Conservation (phyloP, 1,140 invertebrate genomes). For the Atta texana region DNA sequence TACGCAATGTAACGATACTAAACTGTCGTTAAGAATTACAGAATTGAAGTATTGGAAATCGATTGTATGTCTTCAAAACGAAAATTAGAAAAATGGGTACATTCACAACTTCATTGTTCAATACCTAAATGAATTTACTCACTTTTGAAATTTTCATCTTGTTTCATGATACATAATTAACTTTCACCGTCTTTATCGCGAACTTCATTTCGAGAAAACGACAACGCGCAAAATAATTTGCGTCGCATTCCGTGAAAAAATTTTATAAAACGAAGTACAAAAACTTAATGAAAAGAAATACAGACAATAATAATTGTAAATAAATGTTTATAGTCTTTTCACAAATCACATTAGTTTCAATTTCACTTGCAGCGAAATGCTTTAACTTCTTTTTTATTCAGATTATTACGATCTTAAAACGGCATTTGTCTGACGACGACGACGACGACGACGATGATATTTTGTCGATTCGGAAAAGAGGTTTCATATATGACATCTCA, state of each 20-base stretch:
- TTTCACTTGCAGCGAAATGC: background rate
- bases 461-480: background rate
- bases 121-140: no score
- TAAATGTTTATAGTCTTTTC: background rate
- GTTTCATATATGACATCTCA: conserved; percentile 30
- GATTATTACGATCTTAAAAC: background rate
- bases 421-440: background rate
- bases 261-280: background rate
- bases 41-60: no score
- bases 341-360: background rate
- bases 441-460: background rate
- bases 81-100: no score
- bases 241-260: background rate
- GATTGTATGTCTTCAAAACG: no score
- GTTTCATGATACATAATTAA: no score
- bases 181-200: background rate
- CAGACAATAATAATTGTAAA: background rate
- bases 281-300: background rate
- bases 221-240: background rate
- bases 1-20: no score
- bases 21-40: no score
- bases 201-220: background rate
- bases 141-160: no score
- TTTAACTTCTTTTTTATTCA: background rate
- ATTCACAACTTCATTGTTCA: no score